phyloP scores from a whole-genome alignment of 1,140 invertebrate genomes.

The Drosophila repletoides region DNA sequence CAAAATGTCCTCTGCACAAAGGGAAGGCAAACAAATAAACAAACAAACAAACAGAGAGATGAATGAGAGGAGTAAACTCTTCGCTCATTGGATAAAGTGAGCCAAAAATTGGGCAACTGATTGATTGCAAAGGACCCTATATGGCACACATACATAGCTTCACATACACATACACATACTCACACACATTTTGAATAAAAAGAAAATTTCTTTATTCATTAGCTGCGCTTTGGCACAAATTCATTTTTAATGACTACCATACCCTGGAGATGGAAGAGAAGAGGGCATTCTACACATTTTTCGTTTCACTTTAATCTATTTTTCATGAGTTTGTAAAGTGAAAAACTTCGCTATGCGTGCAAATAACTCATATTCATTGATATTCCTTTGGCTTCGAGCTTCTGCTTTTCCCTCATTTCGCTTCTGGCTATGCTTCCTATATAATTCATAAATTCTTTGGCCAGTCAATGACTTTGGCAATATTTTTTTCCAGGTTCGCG shows the following conservation, averaged over 20 bases:
- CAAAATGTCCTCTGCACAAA: conserved; percentile 46
- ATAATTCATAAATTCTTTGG: conserved; percentile 67
- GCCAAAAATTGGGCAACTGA: conserved; percentile 38
- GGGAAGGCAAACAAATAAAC: conserved; percentile 44
- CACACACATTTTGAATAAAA: conserved; percentile 9
- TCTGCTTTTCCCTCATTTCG: background rate
- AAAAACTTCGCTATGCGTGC: conserved; percentile 69
- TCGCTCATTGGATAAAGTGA: conserved; percentile 23
- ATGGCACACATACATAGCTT: conserved; percentile 18
- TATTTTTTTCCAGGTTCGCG: conserved; percentile 51
- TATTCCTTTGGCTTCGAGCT: conserved; percentile 45
- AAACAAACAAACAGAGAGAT: conserved; percentile 40
- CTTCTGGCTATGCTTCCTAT: conserved; percentile 18
- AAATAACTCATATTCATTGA: conserved; percentile 78
- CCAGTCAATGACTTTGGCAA: conserved; percentile 71
- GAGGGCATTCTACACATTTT: conserved; percentile 18
- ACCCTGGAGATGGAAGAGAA: background rate
- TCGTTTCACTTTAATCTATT: conserved; percentile 70
- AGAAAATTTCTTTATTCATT: conserved; percentile 74
- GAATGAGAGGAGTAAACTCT: conserved; percentile 7
- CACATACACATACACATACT: background rate
- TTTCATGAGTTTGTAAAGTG: conserved; percentile 77
- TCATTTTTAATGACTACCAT: conserved; percentile 71
- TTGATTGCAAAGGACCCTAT: conserved; percentile 35
- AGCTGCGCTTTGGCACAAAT: conserved; percentile 76